Evolutionary conservation across 1,140 invertebrate genomes (phyloP), one percentile per base, ranked within the genome.

Genomic region (Geopemphigus sp.): DNA sequence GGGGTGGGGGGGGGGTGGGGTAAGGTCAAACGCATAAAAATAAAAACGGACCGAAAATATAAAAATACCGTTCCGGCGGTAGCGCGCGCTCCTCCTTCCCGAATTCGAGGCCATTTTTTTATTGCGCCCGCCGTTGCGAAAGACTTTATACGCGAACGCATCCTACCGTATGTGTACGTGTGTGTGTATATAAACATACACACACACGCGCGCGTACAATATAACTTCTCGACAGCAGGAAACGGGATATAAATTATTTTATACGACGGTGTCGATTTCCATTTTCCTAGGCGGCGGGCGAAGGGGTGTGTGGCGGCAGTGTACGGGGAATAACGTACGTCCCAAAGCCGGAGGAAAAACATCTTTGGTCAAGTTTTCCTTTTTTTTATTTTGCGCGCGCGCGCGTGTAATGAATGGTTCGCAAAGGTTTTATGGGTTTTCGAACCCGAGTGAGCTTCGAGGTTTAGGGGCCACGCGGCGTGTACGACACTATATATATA

Each of bases 251-350:
- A 78, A 78, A 78, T 78, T 78, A 78, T 78, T 61, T 78, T 78
- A 78, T 78, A 78, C 50, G 74, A 78, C 57, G 57, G 74, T 78
- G 74, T 78, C 57, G 74, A 78, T 78, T 78, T 78, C 74, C 74
- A 78, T 78, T 78, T 78, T 78, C 22, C 22, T 57, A 15, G 47
- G 57, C 39, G 74, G 57, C 47, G 5, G 24, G 74, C n/a, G 39
- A 19, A 59, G 15, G 29, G 10, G 11, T 2, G 6, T n/a, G 26
- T 24, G 26, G n/a, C n/a, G n/a, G n/a, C n/a, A n/a, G n/a, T n/a
- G n/a, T n/a, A n/a, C n/a, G n/a, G n/a, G n/a, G 6, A 72, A 22
- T 24, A 14, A 53, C 29, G 26, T 10, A 57, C n/a, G 22, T 59
- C 54, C 29, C 24, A 61, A 29, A 50, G 39, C 24, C 32, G 10